Conservation (phyloP, 2,888 invertebrate species). For the Synergus itoensis region DNA sequence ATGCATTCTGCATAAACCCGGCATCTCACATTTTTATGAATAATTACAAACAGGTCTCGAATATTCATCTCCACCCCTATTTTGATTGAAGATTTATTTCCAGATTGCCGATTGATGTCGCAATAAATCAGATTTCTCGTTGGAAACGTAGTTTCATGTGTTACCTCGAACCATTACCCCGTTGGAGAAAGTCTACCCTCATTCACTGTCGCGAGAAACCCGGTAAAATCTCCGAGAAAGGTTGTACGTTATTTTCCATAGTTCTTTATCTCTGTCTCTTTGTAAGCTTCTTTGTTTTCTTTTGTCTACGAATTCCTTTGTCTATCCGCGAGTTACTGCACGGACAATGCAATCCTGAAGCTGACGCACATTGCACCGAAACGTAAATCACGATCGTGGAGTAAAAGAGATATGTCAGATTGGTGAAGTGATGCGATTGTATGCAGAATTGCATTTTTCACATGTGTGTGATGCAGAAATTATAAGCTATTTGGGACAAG, state of each 20-base stretch:
- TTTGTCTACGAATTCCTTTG: slow-evolving; percentile 25
- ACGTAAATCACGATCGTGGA: slow-evolving; percentile 27
- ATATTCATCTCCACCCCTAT: background rate
- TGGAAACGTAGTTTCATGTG: slow-evolving; percentile 12
- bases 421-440: slow-evolving; percentile 4
- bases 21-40: background rate
- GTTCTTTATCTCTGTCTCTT: slow-evolving; percentile 32
- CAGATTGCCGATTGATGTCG: slow-evolving; percentile 2
- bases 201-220: slow-evolving; percentile 34
- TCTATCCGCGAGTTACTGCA: slow-evolving; percentile 21
- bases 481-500: background rate
- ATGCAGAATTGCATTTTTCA: background rate
- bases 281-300: slow-evolving; percentile 23
- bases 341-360: slow-evolving; percentile 34
- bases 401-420: background rate
- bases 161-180: slow-evolving; percentile 9
- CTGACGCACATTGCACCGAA: slow-evolving; percentile 32
- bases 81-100: slow-evolving; percentile 2
- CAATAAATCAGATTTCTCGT: slow-evolving; percentile 20
- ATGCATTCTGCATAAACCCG: background rate
- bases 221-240: slow-evolving; percentile 19
- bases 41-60: background rate
- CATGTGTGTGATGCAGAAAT: background rate
- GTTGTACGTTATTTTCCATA: slow-evolving; percentile 29
- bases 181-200: slow-evolving; percentile 14